These are phyloP conservation scores for Pegoplata infirma DNA, from an alignment of 2,888 invertebrate genomes.

Conservation along the genomic window DNA sequence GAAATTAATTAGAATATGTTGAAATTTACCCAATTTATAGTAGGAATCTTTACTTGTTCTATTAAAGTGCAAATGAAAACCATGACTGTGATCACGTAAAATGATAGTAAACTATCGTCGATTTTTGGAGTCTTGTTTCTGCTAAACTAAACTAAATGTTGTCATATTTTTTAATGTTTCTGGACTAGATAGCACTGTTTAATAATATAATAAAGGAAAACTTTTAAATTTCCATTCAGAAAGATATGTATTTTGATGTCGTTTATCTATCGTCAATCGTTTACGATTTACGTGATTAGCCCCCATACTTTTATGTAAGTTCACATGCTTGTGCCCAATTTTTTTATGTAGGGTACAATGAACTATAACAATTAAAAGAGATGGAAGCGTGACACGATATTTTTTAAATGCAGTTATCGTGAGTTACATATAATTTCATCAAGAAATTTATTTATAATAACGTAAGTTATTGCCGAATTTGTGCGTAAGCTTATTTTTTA, in stretches of 20 bases:
- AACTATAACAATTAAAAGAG: constrained; percentile 6
- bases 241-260: no score
- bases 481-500: background rate
- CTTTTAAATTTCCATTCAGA: no score
- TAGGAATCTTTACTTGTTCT: constrained; percentile 1
- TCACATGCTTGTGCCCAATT: background rate
- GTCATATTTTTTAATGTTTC: no score
- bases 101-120: no score
- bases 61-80: no score
- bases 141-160: no score
- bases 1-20: constrained; percentile 9
- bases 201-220: no score
- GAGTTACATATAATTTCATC: constrained; percentile 5
- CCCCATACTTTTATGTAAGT: background rate
- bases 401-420: constrained; percentile 9
- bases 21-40: background rate
- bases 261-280: no score
- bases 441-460: constrained; percentile 9
- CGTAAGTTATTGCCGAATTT: constrained; percentile 3
- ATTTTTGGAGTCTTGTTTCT: no score
- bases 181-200: no score
- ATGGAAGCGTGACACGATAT: constrained; percentile 13
- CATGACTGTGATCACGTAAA: no score
- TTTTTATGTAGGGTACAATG: constrained; percentile 5
- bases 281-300: no score